phyloP scores from a whole-genome alignment of 1,140 invertebrate species.

The Drosophila insularis region DNA sequence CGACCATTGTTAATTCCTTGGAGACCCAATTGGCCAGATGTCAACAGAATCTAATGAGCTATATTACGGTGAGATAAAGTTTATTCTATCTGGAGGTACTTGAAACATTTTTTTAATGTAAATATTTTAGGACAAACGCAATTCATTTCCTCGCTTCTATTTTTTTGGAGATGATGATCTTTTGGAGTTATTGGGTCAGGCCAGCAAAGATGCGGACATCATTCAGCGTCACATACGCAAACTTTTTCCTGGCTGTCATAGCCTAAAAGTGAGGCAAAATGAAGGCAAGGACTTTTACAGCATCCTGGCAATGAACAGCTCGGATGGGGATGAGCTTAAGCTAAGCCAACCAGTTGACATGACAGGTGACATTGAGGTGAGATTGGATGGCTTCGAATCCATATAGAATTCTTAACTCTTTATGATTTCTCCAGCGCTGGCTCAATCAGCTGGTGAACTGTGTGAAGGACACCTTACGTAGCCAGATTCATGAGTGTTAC shows the following conservation, averaged over 20 bases:
- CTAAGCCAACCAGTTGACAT: conserved; percentile 90
- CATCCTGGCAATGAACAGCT: conserved; percentile 90
- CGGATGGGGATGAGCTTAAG: conserved; percentile 92
- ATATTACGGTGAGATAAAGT: conserved; percentile 97
- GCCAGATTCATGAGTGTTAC: conserved; percentile 88
- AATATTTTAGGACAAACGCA: conserved; percentile 94
- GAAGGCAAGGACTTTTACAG: conserved; percentile 66
- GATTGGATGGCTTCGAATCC: neutral
- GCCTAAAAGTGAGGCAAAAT: conserved; percentile 85
- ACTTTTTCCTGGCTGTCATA: conserved; percentile 95
- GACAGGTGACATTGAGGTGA: conserved; percentile 91
- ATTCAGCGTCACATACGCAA: conserved; percentile 97
- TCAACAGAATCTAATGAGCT: conserved; percentile 97
- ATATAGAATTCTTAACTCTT: neutral
- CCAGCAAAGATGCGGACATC: conserved; percentile 90
- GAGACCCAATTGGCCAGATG: conserved; percentile 94
- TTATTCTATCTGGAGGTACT: no score
- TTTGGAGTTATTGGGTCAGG: conserved; percentile 95
- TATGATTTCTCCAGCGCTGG: conserved; percentile 86
- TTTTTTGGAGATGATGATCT: conserved; percentile 98
- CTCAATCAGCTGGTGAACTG: conserved; percentile 90
- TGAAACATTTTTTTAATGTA: no score
- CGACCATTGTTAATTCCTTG: conserved; percentile 89
- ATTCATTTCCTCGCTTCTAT: conserved; percentile 96
- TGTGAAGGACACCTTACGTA: conserved; percentile 91